phyloP scores from a whole-genome alignment of 1,140 invertebrate genomes.

The Scaptodrosophila lebanonensis region DNA sequence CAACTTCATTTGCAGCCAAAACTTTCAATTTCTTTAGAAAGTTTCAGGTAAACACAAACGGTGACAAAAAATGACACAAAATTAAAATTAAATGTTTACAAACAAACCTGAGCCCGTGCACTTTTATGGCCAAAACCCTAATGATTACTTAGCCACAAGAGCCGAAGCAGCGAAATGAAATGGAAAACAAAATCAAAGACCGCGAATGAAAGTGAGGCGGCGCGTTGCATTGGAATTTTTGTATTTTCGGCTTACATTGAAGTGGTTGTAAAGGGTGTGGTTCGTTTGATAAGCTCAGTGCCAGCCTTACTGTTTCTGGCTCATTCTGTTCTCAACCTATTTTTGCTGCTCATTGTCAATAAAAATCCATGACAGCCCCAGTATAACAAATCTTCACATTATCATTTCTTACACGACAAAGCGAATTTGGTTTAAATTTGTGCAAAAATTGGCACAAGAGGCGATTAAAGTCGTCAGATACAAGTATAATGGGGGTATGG shows the following conservation, averaged over 20 bases:
- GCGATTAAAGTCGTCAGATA: conserved; percentile 17
- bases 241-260: conserved; percentile 13
- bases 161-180: conserved; percentile 50
- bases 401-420: neutral
- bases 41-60: conserved; percentile 15
- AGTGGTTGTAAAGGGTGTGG: conserved; percentile 45
- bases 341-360: too few species aligned
- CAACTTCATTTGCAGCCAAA: conserved; percentile 50
- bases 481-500: neutral
- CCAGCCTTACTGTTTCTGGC: too few species aligned
- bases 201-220: conserved; percentile 41
- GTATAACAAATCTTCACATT: too few species aligned
- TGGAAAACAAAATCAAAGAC: conserved; percentile 49
- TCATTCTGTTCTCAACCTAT: too few species aligned
- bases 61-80: conserved; percentile 34
- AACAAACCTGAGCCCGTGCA: conserved; percentile 16
- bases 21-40: conserved; percentile 55
- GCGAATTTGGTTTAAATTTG: conserved; percentile 51
- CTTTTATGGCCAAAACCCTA: conserved; percentile 34
- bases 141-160: conserved; percentile 10
- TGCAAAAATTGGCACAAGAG: conserved; percentile 49
- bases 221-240: conserved; percentile 32
- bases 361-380: too few species aligned
- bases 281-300: neutral
- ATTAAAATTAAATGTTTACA: conserved; percentile 44